phyloP scores from a whole-genome alignment of 2,797 vertebrate genomes.

The Halcyon leucocephala region DNA sequence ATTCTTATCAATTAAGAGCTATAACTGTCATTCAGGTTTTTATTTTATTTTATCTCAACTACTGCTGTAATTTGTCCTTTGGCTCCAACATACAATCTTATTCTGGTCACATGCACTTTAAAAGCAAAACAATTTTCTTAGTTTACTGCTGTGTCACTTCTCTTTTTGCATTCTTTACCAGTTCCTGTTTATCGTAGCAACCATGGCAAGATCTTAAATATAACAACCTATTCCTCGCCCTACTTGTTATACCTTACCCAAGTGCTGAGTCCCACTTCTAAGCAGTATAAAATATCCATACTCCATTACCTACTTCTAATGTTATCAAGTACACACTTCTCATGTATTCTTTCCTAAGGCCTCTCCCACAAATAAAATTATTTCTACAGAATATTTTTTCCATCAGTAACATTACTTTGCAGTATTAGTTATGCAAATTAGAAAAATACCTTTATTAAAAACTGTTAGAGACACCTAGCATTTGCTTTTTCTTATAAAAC shows the following conservation, averaged over 20 bases:
- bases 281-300: neutral
- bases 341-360: neutral
- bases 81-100: neutral
- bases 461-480: neutral
- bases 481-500: neutral
- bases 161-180: constrained; percentile 4
- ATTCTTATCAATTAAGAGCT: neutral
- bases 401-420: neutral
- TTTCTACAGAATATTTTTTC: neutral
- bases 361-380: neutral
- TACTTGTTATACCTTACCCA: neutral
- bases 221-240: neutral
- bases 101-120: neutral
- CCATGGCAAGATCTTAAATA: neutral
- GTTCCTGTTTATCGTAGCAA: neutral
- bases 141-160: neutral
- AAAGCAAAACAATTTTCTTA: constrained; percentile 20
- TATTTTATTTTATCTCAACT: neutral
- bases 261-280: neutral
- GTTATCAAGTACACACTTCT: neutral
- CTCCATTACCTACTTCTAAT: neutral
- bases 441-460: neutral
- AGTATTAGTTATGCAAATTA: neutral
- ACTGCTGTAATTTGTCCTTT: neutral
- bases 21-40: neutral